Conservation (phyloP, 2,113 vertebrate genomes). For the Catharus fuscescens region DNA sequence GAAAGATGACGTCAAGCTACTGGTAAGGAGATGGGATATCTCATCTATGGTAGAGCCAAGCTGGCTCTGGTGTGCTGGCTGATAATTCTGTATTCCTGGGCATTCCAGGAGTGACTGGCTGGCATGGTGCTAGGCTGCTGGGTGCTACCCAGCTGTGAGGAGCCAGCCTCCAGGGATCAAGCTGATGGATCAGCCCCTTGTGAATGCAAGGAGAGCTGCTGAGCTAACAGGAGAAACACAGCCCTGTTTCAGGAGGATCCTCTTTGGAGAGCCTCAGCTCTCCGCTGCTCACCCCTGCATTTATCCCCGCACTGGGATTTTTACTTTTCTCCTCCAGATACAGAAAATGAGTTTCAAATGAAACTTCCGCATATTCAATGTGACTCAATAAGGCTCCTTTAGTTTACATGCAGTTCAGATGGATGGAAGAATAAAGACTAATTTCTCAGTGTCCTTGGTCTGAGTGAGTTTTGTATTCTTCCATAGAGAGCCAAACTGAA, state of each 20-base stretch:
- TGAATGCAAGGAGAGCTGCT: not conserved
- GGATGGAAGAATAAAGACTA: not conserved
- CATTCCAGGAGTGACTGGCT: not conserved
- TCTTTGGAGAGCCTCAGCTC: not conserved
- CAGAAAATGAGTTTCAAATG: not conserved
- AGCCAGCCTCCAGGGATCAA: not conserved
- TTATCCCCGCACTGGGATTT: not conserved
- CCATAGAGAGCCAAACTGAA: not conserved
- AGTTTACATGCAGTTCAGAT: not conserved
- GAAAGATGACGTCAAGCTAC: not conserved
- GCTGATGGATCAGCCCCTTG: not conserved
- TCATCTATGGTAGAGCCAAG: not conserved
- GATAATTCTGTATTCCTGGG: not conserved
- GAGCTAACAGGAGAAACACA: not conserved
- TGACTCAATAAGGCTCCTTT: not conserved
- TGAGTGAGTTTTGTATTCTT: not conserved
- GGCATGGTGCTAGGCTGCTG: fast-evolving
- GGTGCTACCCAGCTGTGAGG: not conserved
- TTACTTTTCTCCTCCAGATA: not conserved
- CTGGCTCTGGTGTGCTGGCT: not conserved
- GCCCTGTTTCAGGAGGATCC: not conserved
- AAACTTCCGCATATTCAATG: not conserved
- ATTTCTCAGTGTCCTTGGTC: not conserved
- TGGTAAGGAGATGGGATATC: not conserved
- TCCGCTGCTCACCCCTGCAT: not conserved